Evolutionary conservation across 2,888 invertebrate species (phyloP).

Genomic region (Linnaemya vulpina): DNA sequence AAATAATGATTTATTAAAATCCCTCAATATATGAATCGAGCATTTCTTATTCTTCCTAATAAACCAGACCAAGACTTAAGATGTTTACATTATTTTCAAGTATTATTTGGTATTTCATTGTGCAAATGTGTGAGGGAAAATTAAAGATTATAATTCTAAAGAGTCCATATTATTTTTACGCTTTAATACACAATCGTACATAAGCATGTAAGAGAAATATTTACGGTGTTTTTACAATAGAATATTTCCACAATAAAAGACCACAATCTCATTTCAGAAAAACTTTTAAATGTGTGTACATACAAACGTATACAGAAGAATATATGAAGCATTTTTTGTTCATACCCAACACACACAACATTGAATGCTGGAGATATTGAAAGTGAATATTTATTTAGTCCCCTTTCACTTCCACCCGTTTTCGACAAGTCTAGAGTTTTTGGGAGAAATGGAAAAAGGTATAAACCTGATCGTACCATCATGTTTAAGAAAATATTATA

Average conservation of each 20-base stretch:
- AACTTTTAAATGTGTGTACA: slow-evolving; percentile 7
- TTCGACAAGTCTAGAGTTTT: too few relatives aligned
- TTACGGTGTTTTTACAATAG: slow-evolving; percentile 14
- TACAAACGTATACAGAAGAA: not conserved
- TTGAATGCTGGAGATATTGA: too few relatives aligned
- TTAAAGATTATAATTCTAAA: slow-evolving; percentile 17
- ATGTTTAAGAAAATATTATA: too few relatives aligned
- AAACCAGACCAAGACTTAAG: not conserved
- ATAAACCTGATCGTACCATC: too few relatives aligned
- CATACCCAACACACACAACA: slow-evolving; percentile 71
- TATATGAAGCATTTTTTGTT: not conserved
- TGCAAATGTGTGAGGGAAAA: slow-evolving; percentile 34
- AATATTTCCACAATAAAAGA: slow-evolving; percentile 1
- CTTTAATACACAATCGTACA: not conserved
- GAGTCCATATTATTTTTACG: slow-evolving; percentile 16
- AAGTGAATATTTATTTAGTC: too few relatives aligned
- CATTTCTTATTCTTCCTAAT: slow-evolving; percentile 21
- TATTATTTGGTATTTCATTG: slow-evolving; percentile 37
- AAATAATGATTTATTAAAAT: slow-evolving; percentile 11
- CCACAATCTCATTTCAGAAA: slow-evolving; percentile 27
- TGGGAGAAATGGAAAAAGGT: too few relatives aligned
- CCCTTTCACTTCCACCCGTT: too few relatives aligned
- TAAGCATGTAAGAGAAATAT: not conserved
- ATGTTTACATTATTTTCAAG: not conserved
- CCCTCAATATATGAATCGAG: not conserved